phyloP scores from a whole-genome alignment of 2,888 invertebrate species.

The Cheilosia vernalis region DNA sequence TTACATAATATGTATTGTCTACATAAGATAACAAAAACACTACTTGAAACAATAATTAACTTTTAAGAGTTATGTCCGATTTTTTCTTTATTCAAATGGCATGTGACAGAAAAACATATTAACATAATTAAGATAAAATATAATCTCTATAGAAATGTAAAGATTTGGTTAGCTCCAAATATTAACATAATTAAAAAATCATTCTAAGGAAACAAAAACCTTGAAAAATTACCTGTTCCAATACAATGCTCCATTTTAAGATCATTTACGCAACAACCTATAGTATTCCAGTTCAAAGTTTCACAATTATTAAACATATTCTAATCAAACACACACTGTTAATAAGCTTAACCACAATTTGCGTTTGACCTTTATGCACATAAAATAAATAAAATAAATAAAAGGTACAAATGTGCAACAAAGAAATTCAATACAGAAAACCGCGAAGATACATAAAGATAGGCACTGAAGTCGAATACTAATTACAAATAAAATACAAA shows the following conservation, averaged over 20 bases:
- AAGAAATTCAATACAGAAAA: slow-evolving; percentile 10
- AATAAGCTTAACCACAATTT: slow-evolving; percentile 16
- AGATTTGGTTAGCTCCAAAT: neutral
- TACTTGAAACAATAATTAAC: neutral
- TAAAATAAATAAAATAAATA: slow-evolving; percentile 11
- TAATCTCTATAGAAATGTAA: too few species aligned
- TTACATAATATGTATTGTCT: too few species aligned
- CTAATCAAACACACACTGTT: neutral
- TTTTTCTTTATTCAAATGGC: neutral
- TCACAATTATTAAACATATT: slow-evolving; percentile 1
- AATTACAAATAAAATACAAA: slow-evolving; percentile 39
- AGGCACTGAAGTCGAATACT: neutral
- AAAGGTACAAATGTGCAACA: slow-evolving; percentile 25
- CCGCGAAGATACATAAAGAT: neutral
- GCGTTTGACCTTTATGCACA: slow-evolving; percentile 53
- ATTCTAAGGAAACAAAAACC: slow-evolving; percentile 10
- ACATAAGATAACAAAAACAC: neutral
- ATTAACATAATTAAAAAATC: slow-evolving; percentile 15
- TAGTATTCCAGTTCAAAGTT: neutral
- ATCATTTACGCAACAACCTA: slow-evolving; percentile 1
- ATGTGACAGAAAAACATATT: neutral
- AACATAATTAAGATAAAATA: neutral
- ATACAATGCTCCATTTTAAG: slow-evolving; percentile 37
- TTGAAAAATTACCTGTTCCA: slow-evolving; percentile 48
- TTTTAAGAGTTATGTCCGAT: too few species aligned